Evolutionary conservation across 2,113 vertebrate genomes (phyloP).

Genomic region (Lampris incognitus): DNA sequence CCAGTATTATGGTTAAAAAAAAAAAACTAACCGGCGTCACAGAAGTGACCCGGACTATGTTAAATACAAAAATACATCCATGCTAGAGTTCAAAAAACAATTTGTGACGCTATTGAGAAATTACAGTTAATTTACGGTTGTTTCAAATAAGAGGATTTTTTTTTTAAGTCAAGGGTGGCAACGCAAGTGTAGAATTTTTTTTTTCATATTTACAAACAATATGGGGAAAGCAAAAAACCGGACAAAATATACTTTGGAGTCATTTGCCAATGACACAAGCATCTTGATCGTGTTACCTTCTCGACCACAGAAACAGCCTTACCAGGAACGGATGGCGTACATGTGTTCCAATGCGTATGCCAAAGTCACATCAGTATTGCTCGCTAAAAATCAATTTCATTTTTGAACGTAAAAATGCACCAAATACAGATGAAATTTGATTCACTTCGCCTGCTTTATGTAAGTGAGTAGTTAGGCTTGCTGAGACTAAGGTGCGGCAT

Average conservation of each 20-base stretch:
- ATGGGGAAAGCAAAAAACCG: conserved; percentile 31
- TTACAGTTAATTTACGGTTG: background rate
- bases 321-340: conserved; percentile 18
- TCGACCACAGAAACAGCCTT: conserved; percentile 19
- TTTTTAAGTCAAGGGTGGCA: conserved; percentile 72
- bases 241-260: conserved; percentile 58
- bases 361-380: conserved; percentile 24
- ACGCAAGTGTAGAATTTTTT: conserved; percentile 51
- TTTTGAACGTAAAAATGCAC: conserved; percentile 5
- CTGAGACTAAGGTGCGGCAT: conserved; percentile 34
- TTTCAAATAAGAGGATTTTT: conserved; percentile 67
- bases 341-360: conserved; percentile 17
- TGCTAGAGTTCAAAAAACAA: background rate
- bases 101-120: conserved; percentile 8
- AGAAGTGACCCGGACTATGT: conserved; percentile 14
- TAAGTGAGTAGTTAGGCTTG: conserved; percentile 38
- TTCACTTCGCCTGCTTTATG: conserved; percentile 18
- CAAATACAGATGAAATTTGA: conserved; percentile 19
- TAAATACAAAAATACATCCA: background rate
- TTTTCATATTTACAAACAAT: conserved; percentile 44
- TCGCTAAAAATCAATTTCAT: background rate
- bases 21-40: background rate
- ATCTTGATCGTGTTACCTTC: conserved; percentile 26
- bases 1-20: background rate
- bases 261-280: conserved; percentile 75